Base-by-base conservation (phyloP, 2,888 invertebrate genomes). In the Agrochola macilenta region DNA sequence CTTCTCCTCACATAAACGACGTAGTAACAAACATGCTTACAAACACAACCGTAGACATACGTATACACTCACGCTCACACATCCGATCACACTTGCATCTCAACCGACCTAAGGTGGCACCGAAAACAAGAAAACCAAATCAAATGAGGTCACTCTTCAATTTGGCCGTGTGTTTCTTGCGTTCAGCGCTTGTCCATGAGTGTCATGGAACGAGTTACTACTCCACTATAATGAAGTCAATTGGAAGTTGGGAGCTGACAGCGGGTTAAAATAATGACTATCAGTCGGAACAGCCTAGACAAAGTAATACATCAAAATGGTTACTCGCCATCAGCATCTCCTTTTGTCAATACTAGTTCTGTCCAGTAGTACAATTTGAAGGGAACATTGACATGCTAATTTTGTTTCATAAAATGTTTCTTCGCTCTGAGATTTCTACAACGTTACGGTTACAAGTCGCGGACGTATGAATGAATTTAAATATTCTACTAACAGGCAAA, bases 41-140 rank as follows among this genome's bases (percentile, higher is more conserved):
- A 93, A 93, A 94, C 93, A 95, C 95, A 95, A 95, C 94, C 95
- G 75, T 93, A 90, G 89, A 92, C 91, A 91, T 88, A 91, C 85
- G 88, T 86, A 88, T 85, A 87, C 81, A 87, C 80, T 85, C 82
- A 88, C 64, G 49, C 81, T 75, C 79, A 71, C 81, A 70, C 87
- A 87, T 54, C 68, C 84, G 68, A 63, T 74, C 86, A 79, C 79
- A 70, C 86, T 81, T 75, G 79, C 81, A 82, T 81, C 79, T 89
- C 91, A 87, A 85, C 82, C 80, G 86, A 87, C 77, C 79, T 79
- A 78, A 81, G 70, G 68, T 74, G 80, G 70, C 76, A 79, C 84
- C 70, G 84, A 82, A 80, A 70, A 76, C 85, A 87, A 87, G 82
- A 86, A 84, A 83, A 69, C 61, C 72, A 74, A 79, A 69, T 77